These are phyloP conservation scores for Pseudomyrmex dendroicus DNA, from an alignment of 1,140 invertebrate genomes.

Conservation along the genomic window DNA sequence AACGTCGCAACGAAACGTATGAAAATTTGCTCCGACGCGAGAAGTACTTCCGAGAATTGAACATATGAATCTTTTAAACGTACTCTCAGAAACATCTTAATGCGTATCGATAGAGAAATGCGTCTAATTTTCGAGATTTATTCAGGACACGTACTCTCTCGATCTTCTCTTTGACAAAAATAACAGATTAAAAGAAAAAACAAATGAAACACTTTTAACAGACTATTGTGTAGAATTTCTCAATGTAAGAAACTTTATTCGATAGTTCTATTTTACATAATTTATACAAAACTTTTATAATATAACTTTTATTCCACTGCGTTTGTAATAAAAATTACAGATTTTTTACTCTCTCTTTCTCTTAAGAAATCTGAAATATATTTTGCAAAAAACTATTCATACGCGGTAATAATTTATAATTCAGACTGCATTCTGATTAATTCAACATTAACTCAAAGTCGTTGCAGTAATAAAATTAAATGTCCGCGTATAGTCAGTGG, in stretches of 20 bases:
- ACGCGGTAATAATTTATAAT: constrained; percentile 21
- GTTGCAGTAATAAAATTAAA: constrained; percentile 16
- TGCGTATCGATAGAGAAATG: neutral
- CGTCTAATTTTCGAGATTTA: constrained; percentile 1
- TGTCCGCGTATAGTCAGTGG: neutral
- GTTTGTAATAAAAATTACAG: neutral
- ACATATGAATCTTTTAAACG: constrained; percentile 42
- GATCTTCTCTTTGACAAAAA: neutral
- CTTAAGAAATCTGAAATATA: neutral
- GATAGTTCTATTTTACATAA: neutral
- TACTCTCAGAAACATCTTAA: constrained; percentile 1
- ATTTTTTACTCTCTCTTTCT: too few species aligned
- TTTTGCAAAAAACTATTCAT: neutral
- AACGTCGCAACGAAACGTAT: constrained; percentile 39
- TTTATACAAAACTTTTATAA: neutral
- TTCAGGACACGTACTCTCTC: neutral
- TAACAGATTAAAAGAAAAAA: too few species aligned
- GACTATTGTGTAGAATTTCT: too few species aligned
- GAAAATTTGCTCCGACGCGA: constrained; percentile 41
- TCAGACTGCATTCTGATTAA: constrained; percentile 32
- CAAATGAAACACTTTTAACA: too few species aligned
- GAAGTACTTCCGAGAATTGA: constrained; percentile 1
- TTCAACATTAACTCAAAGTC: constrained; percentile 46
- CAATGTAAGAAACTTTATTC: neutral
- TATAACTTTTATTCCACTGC: neutral